A percentile compares a stretch with the other conserved stretches of the same genome.
Conservation (phyloP, 2,113 vertebrate genomes). For the Dolichallabes microphthalmus region DNA sequence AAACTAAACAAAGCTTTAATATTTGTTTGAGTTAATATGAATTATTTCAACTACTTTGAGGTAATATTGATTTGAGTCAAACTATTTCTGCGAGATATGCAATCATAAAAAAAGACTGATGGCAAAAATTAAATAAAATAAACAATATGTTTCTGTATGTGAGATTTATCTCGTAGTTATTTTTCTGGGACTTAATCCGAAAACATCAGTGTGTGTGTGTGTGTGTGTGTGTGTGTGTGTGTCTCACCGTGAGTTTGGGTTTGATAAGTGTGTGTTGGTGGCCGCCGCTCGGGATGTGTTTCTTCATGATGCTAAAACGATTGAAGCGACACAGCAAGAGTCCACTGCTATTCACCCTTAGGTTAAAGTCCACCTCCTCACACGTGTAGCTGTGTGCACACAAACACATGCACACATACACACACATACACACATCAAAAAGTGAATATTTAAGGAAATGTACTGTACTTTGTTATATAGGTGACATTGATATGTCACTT, state of each 20-base stretch:
- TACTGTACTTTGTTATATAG: neutral
- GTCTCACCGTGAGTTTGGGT: slow-evolving; percentile 85
- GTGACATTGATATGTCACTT: neutral
- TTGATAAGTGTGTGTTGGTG: slow-evolving; percentile 88
- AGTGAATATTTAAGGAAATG: neutral
- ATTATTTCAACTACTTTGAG: neutral
- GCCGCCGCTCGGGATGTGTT: slow-evolving; percentile 88
- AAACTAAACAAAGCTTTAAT: neutral
- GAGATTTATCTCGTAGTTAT: too few species aligned
- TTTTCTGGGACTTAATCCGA: too few species aligned
- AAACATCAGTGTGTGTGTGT: neutral
- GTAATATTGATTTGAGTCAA: neutral
- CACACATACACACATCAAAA: slow-evolving; percentile 10
- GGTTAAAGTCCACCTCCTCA: slow-evolving; percentile 96
- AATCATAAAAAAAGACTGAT: neutral
- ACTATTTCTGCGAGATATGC: neutral
- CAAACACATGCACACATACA: slow-evolving; percentile 32
- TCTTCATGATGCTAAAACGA: slow-evolving; percentile 97
- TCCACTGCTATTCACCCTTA: slow-evolving; percentile 89
- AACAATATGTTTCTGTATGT: too few species aligned
- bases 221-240: slow-evolving; percentile 9
- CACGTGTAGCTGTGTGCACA: slow-evolving; percentile 83
- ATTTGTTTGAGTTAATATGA: neutral
- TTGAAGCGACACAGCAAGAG: slow-evolving; percentile 95
- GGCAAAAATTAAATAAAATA: too few species aligned